Conservation (phyloP, 64 coral and sea anemone species). For the Catalaphyllia jardinei region DNA sequence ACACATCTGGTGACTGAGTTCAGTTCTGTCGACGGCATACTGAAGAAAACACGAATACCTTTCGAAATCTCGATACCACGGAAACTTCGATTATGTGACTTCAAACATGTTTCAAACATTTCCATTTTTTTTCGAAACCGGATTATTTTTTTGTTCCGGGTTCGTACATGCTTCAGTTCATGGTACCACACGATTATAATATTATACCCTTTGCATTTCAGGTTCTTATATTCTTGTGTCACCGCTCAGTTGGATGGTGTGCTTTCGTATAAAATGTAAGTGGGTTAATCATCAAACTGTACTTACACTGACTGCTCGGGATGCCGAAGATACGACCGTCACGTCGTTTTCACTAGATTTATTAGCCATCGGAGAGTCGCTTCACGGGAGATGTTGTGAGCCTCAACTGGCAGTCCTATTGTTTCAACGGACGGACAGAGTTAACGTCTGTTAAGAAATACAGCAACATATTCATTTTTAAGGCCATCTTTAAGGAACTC, state of each 20-base stretch:
- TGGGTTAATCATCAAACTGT: background rate
- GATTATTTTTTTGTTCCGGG: background rate
- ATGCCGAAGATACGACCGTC: background rate
- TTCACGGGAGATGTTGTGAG: background rate
- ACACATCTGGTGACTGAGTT: background rate
- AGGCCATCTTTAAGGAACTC: background rate
- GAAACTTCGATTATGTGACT: background rate
- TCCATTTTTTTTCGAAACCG: background rate
- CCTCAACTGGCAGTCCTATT: background rate
- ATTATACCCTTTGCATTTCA: background rate
- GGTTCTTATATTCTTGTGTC: background rate
- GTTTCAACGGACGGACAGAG: background rate
- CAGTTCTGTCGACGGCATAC: background rate
- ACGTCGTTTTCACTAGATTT: constrained; percentile 19
- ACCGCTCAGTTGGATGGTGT: background rate
- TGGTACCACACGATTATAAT: background rate
- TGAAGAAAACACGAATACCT: background rate
- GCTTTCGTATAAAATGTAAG: background rate
- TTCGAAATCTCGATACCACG: background rate
- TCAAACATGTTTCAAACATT: background rate
- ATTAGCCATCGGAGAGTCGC: background rate
- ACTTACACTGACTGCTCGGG: background rate
- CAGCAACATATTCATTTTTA: background rate
- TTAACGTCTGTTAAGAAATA: constrained; percentile 10
- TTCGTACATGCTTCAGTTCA: background rate